phyloP scores from a whole-genome alignment of 2,797 vertebrate genomes.

The Moxostoma hubbsi region DNA sequence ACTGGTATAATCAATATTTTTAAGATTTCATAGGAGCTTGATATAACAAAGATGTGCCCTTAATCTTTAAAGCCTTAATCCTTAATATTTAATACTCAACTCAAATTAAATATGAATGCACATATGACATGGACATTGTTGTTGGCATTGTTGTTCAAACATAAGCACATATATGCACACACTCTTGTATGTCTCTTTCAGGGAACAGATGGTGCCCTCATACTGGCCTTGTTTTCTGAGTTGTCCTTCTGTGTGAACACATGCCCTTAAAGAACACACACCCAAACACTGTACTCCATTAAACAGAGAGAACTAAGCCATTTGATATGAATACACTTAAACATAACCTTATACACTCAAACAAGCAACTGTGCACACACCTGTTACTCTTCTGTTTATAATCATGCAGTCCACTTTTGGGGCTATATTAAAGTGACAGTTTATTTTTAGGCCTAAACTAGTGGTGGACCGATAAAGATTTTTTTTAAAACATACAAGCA shows the following conservation, averaged over 20 bases:
- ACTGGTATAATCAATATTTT: not conserved
- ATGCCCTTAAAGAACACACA: not conserved
- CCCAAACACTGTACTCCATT: not conserved
- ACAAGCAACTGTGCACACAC: not conserved
- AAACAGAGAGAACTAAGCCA: not conserved
- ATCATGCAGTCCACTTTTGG: not conserved
- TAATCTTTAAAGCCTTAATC: conserved; percentile 36
- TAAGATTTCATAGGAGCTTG: not conserved
- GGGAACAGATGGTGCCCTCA: conserved; percentile 40
- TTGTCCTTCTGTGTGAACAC: conserved; percentile 20
- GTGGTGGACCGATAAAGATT: no score
- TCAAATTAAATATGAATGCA: conserved; percentile 10
- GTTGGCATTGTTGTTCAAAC: conserved; percentile 23
- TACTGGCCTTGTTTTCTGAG: conserved; percentile 26
- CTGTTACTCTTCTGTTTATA: conserved; percentile 8
- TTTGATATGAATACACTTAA: not conserved
- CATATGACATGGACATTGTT: not conserved
- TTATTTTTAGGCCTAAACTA: not conserved
- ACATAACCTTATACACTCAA: no score
- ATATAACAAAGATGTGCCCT: not conserved
- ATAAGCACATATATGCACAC: not conserved
- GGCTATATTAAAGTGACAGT: not conserved
- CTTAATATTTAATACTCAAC: not conserved
- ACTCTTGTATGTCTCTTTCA: not conserved
- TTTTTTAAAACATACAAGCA: not conserved